These are phyloP conservation scores for Gadopsis marmoratus DNA, from an alignment of 2,797 vertebrate genomes.

Conservation along the genomic window DNA sequence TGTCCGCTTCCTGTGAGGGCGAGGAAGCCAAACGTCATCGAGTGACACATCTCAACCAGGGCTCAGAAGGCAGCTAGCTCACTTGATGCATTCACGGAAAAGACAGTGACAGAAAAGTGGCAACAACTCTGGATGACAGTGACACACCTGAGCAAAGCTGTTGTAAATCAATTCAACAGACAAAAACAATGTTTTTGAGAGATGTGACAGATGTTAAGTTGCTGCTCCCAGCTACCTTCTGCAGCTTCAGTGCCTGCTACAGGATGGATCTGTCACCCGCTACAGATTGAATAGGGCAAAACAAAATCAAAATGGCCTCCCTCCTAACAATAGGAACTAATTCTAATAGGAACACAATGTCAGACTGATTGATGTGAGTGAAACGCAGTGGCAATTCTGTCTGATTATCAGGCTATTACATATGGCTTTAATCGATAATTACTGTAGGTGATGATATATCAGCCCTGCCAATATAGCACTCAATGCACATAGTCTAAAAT, in stretches of 20 bases:
- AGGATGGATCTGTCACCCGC: not conserved
- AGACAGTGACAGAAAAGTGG: not conserved
- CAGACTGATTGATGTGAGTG: not conserved
- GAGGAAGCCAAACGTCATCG: not conserved
- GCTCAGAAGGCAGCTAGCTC: too few relatives aligned
- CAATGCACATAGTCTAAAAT: not conserved
- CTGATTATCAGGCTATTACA: not conserved
- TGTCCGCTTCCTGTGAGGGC: slow-evolving; percentile 92
- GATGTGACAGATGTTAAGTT: not conserved
- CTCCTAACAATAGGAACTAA: not conserved
- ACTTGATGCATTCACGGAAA: not conserved
- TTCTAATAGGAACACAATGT: not conserved
- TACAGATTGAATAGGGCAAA: not conserved
- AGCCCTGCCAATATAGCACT: not conserved
- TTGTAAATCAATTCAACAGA: not conserved
- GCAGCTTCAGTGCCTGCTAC: not conserved
- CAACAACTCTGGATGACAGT: not conserved
- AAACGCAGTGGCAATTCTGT: not conserved
- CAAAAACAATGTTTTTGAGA: not conserved
- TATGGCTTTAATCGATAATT: not conserved
- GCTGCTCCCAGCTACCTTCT: not conserved
- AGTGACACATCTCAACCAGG: not conserved
- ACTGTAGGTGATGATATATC: not conserved
- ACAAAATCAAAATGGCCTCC: not conserved
- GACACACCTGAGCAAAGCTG: not conserved